Evolutionary conservation across 2,113 vertebrate genomes (phyloP).

Genomic region (Acrocephalus arundinaceus): DNA sequence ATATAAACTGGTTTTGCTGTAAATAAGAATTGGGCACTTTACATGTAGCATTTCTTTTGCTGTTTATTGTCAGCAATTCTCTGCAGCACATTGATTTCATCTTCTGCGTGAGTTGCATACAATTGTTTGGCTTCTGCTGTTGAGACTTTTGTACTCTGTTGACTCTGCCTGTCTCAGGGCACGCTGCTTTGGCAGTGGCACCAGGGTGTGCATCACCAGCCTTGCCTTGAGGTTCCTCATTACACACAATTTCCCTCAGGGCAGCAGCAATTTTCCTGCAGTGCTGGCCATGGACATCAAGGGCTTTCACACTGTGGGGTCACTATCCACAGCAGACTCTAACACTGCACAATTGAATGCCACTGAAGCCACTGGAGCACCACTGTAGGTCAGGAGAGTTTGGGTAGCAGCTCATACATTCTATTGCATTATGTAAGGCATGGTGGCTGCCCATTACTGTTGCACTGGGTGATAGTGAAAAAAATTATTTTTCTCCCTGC

Average conservation of each 20-base stretch:
- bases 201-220: not conserved
- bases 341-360: conserved; percentile 3
- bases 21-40: not conserved
- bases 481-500: not conserved
- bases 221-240: not conserved
- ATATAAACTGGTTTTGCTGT: not conserved
- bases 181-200: not conserved
- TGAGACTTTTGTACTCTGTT: not conserved
- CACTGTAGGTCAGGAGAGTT: not conserved
- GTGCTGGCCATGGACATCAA: not conserved
- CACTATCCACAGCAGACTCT: not conserved
- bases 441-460: not conserved
- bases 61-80: not conserved
- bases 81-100: not conserved
- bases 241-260: not conserved
- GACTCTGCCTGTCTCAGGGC: not conserved
- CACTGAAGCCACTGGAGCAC: not conserved
- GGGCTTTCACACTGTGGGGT: not conserved
- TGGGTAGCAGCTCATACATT: not conserved
- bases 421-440: not conserved
- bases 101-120: not conserved
- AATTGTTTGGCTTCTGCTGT: not conserved
- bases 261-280: conserved; percentile 16
- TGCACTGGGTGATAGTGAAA: not conserved
- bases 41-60: not conserved